phyloP scores from a whole-genome alignment of 2,797 vertebrate genomes.

The Hafferia zeledoni region DNA sequence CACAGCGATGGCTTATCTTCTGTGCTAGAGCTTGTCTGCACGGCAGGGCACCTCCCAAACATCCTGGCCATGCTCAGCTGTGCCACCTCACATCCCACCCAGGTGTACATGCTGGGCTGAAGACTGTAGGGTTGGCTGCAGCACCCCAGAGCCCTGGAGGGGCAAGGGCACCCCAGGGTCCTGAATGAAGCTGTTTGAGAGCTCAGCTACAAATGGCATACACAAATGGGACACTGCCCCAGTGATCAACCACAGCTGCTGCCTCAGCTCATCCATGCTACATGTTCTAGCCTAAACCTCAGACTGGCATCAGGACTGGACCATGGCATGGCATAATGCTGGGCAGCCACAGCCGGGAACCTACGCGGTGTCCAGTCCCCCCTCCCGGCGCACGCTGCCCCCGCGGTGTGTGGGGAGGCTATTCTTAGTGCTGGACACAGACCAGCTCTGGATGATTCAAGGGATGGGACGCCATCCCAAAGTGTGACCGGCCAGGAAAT shows the following conservation, averaged over 20 bases:
- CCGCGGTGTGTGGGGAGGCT: background rate
- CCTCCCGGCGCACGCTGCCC: background rate
- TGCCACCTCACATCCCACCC: background rate
- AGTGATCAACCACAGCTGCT: fast-evolving
- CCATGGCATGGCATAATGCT: fast-evolving
- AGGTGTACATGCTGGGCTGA: fast-evolving
- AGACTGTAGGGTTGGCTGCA: fast-evolving
- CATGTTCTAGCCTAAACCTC: background rate
- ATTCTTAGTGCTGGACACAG: conserved; percentile 38
- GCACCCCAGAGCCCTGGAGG: background rate
- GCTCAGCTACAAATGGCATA: fast-evolving
- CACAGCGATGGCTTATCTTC: background rate
- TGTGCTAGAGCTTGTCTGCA: background rate
- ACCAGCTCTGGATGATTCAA: conserved; percentile 58
- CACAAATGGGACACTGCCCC: fast-evolving
- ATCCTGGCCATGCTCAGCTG: background rate
- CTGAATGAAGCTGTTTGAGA: fast-evolving
- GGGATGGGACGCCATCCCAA: conserved; percentile 48
- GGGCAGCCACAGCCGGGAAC: background rate
- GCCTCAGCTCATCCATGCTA: fast-evolving
- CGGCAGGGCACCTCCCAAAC: background rate
- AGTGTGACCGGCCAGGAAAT: conserved; percentile 65
- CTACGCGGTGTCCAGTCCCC: fast-evolving
- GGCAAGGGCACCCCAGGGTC: fast-evolving
- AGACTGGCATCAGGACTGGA: fast-evolving